These are phyloP conservation scores for Cynaeus angustus DNA, from an alignment of 2,888 invertebrate genomes.

Conservation along the genomic window DNA sequence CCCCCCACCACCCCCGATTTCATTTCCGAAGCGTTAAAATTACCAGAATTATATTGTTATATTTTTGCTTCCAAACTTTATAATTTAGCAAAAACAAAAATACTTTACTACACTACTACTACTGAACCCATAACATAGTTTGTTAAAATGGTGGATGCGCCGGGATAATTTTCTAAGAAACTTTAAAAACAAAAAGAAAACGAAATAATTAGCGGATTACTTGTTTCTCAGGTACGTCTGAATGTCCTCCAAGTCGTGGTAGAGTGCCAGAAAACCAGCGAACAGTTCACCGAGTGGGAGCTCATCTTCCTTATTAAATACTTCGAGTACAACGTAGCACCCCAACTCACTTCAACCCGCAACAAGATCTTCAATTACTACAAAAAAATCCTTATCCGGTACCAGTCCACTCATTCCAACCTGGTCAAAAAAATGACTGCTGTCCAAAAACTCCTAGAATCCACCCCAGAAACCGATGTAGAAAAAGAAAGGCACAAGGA, in stretches of 20 bases:
- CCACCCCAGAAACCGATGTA: neutral
- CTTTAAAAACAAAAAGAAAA: too few species aligned
- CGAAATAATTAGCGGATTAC: neutral
- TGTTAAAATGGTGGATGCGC: too few species aligned
- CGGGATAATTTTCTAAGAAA: too few species aligned
- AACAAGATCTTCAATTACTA: constrained; percentile 80
- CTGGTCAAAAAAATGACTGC: constrained; percentile 57
- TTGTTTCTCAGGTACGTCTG: constrained; percentile 76
- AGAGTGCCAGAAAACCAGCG: constrained; percentile 84
- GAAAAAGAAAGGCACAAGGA: constrained; percentile 15
- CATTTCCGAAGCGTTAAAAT: too few species aligned
- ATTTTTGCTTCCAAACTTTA: too few species aligned
- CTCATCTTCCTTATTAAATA: constrained; percentile 78
- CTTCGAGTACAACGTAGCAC: constrained; percentile 80
- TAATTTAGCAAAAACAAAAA: too few species aligned
- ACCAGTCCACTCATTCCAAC: constrained; percentile 71
- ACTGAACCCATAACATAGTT: too few species aligned
- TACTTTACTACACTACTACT: too few species aligned
- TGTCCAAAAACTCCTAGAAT: neutral
- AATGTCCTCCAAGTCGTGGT: constrained; percentile 81
- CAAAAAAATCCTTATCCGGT: constrained; percentile 79
- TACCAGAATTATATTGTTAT: too few species aligned
- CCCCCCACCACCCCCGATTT: too few species aligned
- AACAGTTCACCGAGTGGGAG: constrained; percentile 77
- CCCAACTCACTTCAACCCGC: constrained; percentile 79